These are phyloP conservation scores for Balaenoptera acutorostrata DNA, from an alignment of 2,113 vertebrate genomes.

Conservation along the genomic window DNA sequence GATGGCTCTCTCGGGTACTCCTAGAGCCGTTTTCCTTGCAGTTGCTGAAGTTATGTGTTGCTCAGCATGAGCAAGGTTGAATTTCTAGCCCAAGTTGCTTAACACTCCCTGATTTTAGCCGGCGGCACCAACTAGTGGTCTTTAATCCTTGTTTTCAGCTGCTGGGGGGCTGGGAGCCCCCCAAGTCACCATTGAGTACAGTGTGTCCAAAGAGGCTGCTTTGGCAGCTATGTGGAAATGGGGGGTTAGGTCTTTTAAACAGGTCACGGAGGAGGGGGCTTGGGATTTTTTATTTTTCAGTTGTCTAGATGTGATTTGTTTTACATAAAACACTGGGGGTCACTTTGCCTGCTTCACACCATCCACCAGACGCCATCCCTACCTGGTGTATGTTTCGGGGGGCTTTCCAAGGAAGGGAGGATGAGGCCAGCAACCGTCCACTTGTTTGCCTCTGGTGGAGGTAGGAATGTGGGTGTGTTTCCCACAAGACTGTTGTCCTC, in stretches of 20 bases:
- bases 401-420: background rate
- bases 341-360: background rate
- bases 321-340: background rate
- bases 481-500: background rate
- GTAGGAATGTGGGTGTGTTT: background rate
- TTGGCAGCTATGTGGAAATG: background rate
- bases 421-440: background rate
- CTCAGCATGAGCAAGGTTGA: background rate
- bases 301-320: background rate
- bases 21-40: background rate
- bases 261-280: background rate
- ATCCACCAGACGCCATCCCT: background rate
- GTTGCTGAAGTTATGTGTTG: conserved; percentile 3
- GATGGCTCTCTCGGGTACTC: background rate
- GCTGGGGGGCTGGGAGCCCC: background rate
- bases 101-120: background rate
- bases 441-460: background rate
- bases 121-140: background rate
- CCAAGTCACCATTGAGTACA: background rate
- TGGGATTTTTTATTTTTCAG: background rate
- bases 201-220: background rate
- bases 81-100: conserved; percentile 26
- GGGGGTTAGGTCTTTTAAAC: background rate
- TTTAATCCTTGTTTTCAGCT: conserved; percentile 31
- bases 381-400: background rate